Evolutionary conservation across 2,113 vertebrate genomes (phyloP).

Genomic region (Coregonus clupeaformis): DNA sequence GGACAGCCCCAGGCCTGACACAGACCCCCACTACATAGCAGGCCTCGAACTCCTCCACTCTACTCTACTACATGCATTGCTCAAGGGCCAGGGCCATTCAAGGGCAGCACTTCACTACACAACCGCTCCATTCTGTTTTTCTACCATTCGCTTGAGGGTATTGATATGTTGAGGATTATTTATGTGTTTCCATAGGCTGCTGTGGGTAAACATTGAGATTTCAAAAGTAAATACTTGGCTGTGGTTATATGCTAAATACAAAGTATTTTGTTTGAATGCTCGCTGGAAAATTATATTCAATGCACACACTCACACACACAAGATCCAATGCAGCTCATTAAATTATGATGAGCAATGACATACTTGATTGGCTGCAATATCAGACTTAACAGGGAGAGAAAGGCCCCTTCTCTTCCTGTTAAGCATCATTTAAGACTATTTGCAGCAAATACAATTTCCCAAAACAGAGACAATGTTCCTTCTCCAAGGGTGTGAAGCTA

Average conservation of each 20-base stretch:
- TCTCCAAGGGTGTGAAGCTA: constrained; percentile 11
- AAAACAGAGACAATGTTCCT: constrained; percentile 20
- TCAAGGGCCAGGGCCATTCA: background rate
- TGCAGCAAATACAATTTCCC: constrained; percentile 28
- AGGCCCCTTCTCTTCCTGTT: constrained; percentile 18
- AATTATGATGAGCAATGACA: constrained; percentile 71
- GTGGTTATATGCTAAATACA: background rate
- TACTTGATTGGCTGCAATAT: constrained; percentile 66
- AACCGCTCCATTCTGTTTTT: background rate
- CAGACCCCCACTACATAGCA: background rate
- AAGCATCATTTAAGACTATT: constrained; percentile 24
- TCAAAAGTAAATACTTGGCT: background rate
- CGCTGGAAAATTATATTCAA: constrained; percentile 7
- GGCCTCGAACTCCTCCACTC: constrained; percentile 13
- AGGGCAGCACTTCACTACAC: background rate
- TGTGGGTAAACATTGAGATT: background rate
- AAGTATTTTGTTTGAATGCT: background rate
- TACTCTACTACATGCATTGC: background rate
- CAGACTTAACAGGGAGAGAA: constrained; percentile 48
- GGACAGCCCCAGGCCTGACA: constrained; percentile 27
- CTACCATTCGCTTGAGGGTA: background rate
- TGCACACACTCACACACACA: background rate
- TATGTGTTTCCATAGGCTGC: background rate
- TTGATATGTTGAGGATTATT: too few species aligned
- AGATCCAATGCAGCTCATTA: constrained; percentile 49